Percentiles rank a stretch among this genome's conserved stretches.
phyloP scores from a whole-genome alignment of 2,797 vertebrate species.

The Benthosema pterotum region DNA sequence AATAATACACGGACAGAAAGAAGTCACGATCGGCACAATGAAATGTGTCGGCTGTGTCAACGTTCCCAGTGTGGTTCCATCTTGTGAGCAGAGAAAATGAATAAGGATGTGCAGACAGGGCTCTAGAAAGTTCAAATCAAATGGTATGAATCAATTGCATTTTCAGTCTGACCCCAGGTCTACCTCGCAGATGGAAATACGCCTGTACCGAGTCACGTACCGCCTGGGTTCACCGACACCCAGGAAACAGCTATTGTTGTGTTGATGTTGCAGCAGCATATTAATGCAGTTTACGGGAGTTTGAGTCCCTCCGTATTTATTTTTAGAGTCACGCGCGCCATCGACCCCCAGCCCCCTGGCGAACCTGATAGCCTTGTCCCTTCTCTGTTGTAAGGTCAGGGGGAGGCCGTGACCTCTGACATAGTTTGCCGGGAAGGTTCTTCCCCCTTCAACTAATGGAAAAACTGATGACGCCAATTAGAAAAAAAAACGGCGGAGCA shows the following conservation, averaged over 20 bases:
- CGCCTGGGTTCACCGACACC: neutral
- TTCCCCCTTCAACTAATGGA: conserved; percentile 17
- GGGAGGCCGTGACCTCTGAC: conserved; percentile 51
- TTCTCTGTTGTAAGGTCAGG: conserved; percentile 38
- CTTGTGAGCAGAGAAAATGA: no score
- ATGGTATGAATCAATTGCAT: conserved; percentile 32
- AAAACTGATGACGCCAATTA: conserved; percentile 56
- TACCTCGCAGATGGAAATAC: conserved; percentile 16
- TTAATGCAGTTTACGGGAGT: neutral
- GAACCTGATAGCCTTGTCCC: conserved; percentile 15
- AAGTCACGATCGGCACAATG: no score
- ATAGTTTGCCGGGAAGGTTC: conserved; percentile 47
- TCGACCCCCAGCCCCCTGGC: conserved; percentile 31
- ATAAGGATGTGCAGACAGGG: no score
- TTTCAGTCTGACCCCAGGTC: conserved; percentile 29
- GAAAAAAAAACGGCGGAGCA: conserved; percentile 33
- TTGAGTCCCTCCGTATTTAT: conserved; percentile 14
- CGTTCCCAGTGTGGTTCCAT: no score
- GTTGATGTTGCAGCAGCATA: neutral
- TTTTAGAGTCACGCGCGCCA: conserved; percentile 13
- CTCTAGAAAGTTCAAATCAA: conserved; percentile 19
- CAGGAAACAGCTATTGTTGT: conserved; percentile 6
- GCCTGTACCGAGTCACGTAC: neutral
- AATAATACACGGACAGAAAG: no score
- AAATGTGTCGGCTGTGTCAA: no score